phyloP scores from a whole-genome alignment of 1,140 invertebrate species.

The Limonius californicus region DNA sequence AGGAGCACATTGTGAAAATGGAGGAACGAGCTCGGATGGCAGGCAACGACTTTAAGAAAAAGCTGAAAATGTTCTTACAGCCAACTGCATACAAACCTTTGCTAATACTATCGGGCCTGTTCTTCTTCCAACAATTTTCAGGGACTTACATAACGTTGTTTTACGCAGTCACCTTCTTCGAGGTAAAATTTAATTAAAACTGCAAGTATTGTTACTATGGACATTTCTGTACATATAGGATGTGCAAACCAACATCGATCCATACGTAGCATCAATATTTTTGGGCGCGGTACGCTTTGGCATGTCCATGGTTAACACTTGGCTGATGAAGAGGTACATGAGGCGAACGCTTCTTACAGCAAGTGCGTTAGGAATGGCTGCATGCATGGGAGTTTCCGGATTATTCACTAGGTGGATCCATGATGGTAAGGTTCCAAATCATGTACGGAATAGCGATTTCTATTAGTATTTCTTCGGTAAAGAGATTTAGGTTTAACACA shows the following conservation, averaged over 20 bases:
- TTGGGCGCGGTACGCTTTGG: constrained; percentile 61
- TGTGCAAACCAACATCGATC: constrained; percentile 49
- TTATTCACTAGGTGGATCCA: constrained; percentile 48
- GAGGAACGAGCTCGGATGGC: constrained; percentile 26
- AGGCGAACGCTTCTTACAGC: constrained; percentile 50
- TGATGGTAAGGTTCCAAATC: constrained; percentile 29
- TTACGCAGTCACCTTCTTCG: constrained; percentile 60
- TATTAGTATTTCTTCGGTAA: neutral
- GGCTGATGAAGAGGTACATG: constrained; percentile 49
- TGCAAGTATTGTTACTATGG: neutral
- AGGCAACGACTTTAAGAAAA: constrained; percentile 39
- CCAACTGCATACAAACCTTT: constrained; percentile 58
- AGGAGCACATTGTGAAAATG: constrained; percentile 46
- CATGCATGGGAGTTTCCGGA: constrained; percentile 52
- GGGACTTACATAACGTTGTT: constrained; percentile 65
- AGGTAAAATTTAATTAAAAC: constrained; percentile 38
- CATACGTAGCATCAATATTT: constrained; percentile 54
- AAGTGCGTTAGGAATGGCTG: constrained; percentile 51
- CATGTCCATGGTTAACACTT: constrained; percentile 54
- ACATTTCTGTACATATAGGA: constrained; percentile 35
- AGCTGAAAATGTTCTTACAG: constrained; percentile 39
- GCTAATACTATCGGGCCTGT: constrained; percentile 52
- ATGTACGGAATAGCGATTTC: too few relatives aligned
- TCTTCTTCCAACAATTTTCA: constrained; percentile 57
- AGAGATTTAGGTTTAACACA: too few relatives aligned